Conservation (phyloP, 2,113 vertebrate genomes). For the Dunckerocampus dactyliophorus region DNA sequence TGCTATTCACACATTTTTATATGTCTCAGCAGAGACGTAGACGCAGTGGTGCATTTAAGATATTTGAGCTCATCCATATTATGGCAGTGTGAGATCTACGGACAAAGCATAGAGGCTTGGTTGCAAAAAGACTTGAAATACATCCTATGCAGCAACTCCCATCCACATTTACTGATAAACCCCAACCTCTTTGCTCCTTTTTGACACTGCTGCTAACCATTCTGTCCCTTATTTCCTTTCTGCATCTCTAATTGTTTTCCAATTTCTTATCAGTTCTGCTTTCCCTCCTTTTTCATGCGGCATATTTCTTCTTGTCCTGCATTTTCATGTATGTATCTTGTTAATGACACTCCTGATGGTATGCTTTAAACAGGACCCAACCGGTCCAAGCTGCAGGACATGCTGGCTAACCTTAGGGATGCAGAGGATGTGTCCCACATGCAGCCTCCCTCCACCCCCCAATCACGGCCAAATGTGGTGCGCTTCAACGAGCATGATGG, state of each 20-base stretch:
- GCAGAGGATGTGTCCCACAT: conserved; percentile 91
- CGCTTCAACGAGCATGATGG: conserved; percentile 88
- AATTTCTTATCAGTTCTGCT: conserved; percentile 36
- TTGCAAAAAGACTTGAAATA: too few relatives aligned
- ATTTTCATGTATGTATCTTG: conserved; percentile 6
- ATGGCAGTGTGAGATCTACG: too few relatives aligned
- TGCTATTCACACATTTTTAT: too few relatives aligned
- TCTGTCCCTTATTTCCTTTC: conserved; percentile 23
- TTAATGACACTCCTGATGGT: neutral
- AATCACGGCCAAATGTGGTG: conserved; percentile 82
- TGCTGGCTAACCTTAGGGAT: conserved; percentile 97
- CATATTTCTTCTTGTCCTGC: neutral
- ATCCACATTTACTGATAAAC: conserved; percentile 11
- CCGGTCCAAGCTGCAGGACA: conserved; percentile 97
- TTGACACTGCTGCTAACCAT: conserved; percentile 26
- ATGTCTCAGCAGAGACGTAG: too few relatives aligned
- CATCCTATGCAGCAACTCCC: neutral
- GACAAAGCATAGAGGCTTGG: too few relatives aligned
- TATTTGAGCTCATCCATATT: too few relatives aligned
- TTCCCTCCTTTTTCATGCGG: conserved; percentile 17
- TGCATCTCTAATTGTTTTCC: conserved; percentile 21
- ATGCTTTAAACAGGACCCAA: conserved; percentile 81
- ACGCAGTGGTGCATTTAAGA: too few relatives aligned
- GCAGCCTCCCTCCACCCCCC: conserved; percentile 86
- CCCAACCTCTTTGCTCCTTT: conserved; percentile 15